Evolutionary conservation across 2,797 vertebrate genomes (phyloP), one percentile per base, ranked within the genome.

Genomic region (Petrocephalus schoutedeni): DNA sequence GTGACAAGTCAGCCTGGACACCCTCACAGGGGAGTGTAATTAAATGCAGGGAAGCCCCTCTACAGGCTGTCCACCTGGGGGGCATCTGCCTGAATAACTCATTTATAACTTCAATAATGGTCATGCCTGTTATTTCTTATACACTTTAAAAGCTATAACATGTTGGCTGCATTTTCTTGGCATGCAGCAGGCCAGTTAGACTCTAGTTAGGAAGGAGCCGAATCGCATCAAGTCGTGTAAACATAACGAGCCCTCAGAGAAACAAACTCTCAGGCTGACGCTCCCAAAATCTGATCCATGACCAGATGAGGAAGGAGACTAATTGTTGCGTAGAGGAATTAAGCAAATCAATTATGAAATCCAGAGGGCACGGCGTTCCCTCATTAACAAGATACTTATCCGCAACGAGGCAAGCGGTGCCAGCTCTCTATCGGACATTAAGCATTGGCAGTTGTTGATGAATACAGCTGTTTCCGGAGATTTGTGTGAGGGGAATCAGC

Each of bases 341-440:
- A 86, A 90, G 91, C 89, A 89, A 92, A 93, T 94, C 91, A 90
- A 90, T 92, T 93, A 92, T 92, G 91, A 51, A 51, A 51, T 83
- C 4, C 80, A 83, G 49, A 87, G 86, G 83, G 58, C 90, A 89
- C 91, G 91, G 89, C 53, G 82, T 86, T 83, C 88, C 90, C 89
- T 89, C 87, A 91, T 91, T 93, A 92, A 90, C 91, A 89, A 93
- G 91, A 89, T 80, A 90, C 82, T 58, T 80, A 88, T 89, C 91
- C 88, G 86, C 88, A 53, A 58, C 1, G 83, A 80, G 80, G 84
- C 85, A 89, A 80, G 19, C 19, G 14, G 74, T 80, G 6, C 16
- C 74, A 80, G 74, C 16, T 45, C 36, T 36, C 14, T 45, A 77
- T 77, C 7, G 36, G 71, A 77, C 71, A 77, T 77, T 45, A 88